Conservation (phyloP, 2,113 vertebrate genomes). For the Zapus hudsonius region DNA sequence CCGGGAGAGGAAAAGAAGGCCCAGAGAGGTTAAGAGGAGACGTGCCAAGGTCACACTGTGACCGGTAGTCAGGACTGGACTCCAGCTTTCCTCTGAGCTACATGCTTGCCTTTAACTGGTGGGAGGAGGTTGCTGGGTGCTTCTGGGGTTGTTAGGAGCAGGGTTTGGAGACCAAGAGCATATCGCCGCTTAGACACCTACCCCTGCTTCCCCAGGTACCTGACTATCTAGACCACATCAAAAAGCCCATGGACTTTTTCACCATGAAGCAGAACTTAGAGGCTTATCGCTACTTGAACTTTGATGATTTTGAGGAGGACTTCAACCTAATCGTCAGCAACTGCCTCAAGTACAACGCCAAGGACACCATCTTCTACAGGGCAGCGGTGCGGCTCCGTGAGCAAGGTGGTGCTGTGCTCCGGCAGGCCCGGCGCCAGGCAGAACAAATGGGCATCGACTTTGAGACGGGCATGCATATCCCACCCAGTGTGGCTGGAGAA, state of each 20-base stretch:
- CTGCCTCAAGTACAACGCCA: slow-evolving; percentile 99
- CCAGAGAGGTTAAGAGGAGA: slow-evolving; percentile 28
- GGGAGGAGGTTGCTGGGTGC: slow-evolving; percentile 64
- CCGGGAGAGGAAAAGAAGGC: slow-evolving; percentile 52
- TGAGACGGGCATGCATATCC: slow-evolving; percentile 96
- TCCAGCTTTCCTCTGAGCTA: slow-evolving; percentile 33
- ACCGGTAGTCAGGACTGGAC: slow-evolving; percentile 16
- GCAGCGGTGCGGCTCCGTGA: slow-evolving; percentile 95
- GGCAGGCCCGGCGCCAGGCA: slow-evolving; percentile 94
- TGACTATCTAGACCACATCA: slow-evolving; percentile 98
- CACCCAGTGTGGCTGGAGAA: slow-evolving; percentile 91
- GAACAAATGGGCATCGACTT: slow-evolving; percentile 99
- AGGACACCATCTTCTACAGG: slow-evolving; percentile 98
- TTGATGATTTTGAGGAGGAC: slow-evolving; percentile 97
- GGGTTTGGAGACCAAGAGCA: slow-evolving; percentile 21
- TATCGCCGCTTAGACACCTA: slow-evolving; percentile 71
- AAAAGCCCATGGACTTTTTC: slow-evolving; percentile 99
- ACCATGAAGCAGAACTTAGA: slow-evolving; percentile 98
- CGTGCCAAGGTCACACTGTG: slow-evolving; percentile 52
- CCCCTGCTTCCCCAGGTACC: slow-evolving; percentile 90
- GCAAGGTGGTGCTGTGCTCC: slow-evolving; percentile 91
- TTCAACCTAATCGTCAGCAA: slow-evolving; percentile 99
- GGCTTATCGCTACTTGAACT: slow-evolving; percentile 95
- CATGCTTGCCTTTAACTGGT: slow-evolving; percentile 58
- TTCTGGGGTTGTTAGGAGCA: slow-evolving; percentile 81